Percentiles rank a stretch among this genome's conserved stretches.
Evolutionary conservation across 2,797 vertebrate species (phyloP).

Genomic region (Bradypodion ventrale): DNA sequence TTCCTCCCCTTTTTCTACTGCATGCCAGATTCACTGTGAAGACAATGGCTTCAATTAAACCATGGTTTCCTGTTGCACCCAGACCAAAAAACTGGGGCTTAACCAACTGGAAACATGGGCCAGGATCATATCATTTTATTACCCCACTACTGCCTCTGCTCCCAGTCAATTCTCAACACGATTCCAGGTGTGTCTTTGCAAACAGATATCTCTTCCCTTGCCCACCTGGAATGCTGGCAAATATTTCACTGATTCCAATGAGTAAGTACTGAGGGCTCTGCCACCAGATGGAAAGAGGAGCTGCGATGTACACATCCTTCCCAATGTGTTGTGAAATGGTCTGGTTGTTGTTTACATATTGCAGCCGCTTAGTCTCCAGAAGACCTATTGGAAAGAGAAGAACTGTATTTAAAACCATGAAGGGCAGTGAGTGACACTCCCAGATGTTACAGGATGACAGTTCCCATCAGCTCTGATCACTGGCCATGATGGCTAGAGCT

Average conservation of each 20-base stretch:
- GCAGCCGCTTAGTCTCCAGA: slow-evolving; percentile 65
- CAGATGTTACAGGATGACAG: neutral
- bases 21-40: neutral
- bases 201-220: neutral
- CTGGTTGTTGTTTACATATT: slow-evolving; percentile 44
- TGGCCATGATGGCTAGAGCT: neutral
- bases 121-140: neutral
- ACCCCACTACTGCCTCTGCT: too few species aligned
- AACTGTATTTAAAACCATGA: neutral
- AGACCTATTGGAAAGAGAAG: slow-evolving; percentile 37
- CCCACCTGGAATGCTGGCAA: slow-evolving; percentile 71
- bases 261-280: slow-evolving; percentile 73
- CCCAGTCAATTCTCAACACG: neutral
- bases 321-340: slow-evolving; percentile 54
- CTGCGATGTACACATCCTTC: slow-evolving; percentile 29
- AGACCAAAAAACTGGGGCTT: neutral
- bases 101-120: neutral
- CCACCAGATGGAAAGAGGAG: slow-evolving; percentile 65
- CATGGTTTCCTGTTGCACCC: neutral
- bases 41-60: neutral
- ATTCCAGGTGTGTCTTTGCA: neutral
- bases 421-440: neutral
- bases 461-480: neutral
- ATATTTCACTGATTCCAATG: slow-evolving; percentile 69
- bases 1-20: neutral